phyloP scores from a whole-genome alignment of 2,797 vertebrate genomes.

The Tauraco hartlaubi region DNA sequence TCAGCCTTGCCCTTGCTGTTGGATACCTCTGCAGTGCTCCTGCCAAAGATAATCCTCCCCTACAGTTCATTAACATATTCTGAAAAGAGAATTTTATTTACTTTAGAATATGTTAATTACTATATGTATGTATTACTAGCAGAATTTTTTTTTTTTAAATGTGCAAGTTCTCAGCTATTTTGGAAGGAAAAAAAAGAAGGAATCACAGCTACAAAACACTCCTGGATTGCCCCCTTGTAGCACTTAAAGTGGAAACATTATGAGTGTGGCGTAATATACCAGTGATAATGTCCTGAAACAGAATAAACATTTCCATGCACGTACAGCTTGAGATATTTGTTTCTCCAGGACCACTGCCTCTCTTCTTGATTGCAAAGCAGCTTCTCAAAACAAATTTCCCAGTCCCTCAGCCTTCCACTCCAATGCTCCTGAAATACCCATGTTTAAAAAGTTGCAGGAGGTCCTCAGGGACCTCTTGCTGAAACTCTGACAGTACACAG shows the following conservation, averaged over 20 bases:
- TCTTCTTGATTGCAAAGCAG: neutral
- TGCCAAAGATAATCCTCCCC: slow-evolving; percentile 31
- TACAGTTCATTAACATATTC: neutral
- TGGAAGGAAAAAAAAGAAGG: neutral
- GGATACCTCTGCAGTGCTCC: neutral
- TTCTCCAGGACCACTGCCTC: neutral
- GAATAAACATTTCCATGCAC: neutral
- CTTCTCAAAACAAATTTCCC: slow-evolving; percentile 7
- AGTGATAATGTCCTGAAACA: neutral
- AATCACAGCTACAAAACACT: neutral
- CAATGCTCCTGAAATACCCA: neutral
- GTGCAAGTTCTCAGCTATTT: neutral
- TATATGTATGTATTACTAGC: neutral
- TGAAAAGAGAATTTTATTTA: neutral
- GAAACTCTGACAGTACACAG: neutral
- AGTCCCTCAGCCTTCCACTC: neutral
- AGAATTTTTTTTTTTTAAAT: neutral
- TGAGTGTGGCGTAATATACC: neutral
- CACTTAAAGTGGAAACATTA: neutral
- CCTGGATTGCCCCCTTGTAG: neutral
- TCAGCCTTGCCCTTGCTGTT: neutral
- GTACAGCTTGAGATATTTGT: neutral
- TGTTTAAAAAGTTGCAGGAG: neutral
- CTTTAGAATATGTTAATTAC: neutral
- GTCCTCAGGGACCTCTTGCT: neutral